Percentiles rank a stretch among this genome's conserved stretches.
phyloP scores from a whole-genome alignment of 2,888 invertebrate species.

The Himalopsyche japonica region DNA sequence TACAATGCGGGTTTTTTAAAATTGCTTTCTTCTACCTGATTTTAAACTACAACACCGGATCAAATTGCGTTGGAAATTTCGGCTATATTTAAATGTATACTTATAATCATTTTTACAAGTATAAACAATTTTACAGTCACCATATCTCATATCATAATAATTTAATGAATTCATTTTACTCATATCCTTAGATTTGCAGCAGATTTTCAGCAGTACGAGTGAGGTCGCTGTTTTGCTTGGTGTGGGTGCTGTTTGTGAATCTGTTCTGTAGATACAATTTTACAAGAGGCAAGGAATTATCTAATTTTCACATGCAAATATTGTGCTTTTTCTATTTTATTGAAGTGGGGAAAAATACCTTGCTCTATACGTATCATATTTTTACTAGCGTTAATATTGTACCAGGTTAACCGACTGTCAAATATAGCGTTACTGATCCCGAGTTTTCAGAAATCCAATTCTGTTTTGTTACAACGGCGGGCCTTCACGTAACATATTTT shows the following conservation, averaged over 20 bases:
- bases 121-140: neutral
- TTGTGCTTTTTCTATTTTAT: neutral
- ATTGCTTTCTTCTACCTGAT: neutral
- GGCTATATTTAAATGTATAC: neutral
- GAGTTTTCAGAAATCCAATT: neutral
- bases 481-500: neutral
- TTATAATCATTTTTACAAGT: neutral
- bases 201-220: constrained; percentile 15
- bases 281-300: neutral
- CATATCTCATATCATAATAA: neutral
- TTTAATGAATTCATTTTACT: neutral
- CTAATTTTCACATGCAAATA: neutral
- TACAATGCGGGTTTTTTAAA: constrained; percentile 24
- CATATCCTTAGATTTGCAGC: neutral
- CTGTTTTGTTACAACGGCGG: neutral
- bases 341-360: neutral
- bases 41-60: neutral
- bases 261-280: neutral
- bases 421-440: neutral
- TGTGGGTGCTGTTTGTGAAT: constrained; percentile 9
- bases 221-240: constrained; percentile 35
- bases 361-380: neutral
- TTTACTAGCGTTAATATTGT: neutral
- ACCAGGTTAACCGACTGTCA: constrained; percentile 3
- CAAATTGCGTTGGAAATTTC: neutral